Evolutionary conservation across 1,140 invertebrate genomes (phyloP).

Genomic region (Grapholita molesta): DNA sequence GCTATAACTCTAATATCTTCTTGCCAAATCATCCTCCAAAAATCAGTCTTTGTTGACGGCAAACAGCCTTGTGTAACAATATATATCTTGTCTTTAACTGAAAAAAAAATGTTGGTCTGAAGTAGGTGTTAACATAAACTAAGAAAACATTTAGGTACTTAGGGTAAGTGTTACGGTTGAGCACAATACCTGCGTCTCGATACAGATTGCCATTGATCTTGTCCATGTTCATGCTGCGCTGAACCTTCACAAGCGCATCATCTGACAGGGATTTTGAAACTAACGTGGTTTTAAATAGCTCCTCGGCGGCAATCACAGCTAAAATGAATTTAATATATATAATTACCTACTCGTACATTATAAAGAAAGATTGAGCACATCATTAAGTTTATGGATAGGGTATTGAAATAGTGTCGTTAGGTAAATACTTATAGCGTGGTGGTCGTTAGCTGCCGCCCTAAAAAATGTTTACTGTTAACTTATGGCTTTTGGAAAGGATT

Average conservation of each 20-base stretch:
- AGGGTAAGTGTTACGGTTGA: neutral
- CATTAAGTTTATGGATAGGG: too few relatives aligned
- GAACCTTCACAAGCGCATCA: slow-evolving; percentile 53
- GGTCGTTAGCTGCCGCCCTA: too few relatives aligned
- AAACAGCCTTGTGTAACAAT: slow-evolving; percentile 97
- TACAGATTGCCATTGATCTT: slow-evolving; percentile 48
- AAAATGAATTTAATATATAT: slow-evolving; percentile 24
- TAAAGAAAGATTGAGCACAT: too few relatives aligned
- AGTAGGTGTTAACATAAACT: too few relatives aligned
- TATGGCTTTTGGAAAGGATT: too few relatives aligned
- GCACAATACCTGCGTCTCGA: slow-evolving; percentile 38
- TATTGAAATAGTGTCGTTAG: too few relatives aligned
- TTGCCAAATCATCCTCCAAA: slow-evolving; percentile 99
- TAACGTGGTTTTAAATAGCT: slow-evolving; percentile 37
- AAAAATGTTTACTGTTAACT: too few relatives aligned
- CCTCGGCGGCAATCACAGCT: slow-evolving; percentile 48
- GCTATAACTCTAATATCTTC: slow-evolving; percentile 98
- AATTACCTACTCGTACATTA: neutral
- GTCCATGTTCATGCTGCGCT: slow-evolving; percentile 47
- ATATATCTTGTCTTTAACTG: slow-evolving; percentile 79
- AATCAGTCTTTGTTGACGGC: slow-evolving; percentile 92
- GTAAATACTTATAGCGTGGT: too few relatives aligned
- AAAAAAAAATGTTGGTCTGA: slow-evolving; percentile 25
- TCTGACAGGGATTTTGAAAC: slow-evolving; percentile 59
- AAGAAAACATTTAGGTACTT: too few relatives aligned